Evolutionary conservation across 2,113 vertebrate species (phyloP).

Genomic region (Plectropomus leopardus): DNA sequence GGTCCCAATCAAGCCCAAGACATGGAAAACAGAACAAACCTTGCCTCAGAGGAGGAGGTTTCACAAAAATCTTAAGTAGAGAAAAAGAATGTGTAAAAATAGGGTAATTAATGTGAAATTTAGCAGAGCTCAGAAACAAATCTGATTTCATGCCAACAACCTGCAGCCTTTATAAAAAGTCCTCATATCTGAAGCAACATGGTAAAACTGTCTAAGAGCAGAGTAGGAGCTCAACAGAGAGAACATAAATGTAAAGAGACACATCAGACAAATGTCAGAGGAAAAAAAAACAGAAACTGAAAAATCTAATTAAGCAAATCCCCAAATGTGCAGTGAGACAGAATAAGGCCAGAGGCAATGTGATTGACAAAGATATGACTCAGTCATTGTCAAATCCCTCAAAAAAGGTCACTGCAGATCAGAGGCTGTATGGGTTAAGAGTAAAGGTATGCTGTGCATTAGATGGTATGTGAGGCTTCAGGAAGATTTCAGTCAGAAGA

Average conservation of each 20-base stretch:
- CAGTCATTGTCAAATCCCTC: constrained; percentile 45
- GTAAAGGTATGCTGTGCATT: constrained; percentile 3
- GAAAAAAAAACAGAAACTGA: background rate
- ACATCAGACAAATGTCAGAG: background rate
- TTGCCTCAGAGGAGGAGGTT: background rate
- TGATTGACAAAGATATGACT: constrained; percentile 26
- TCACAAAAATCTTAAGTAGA: background rate
- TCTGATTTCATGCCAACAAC: constrained; percentile 4
- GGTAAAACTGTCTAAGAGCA: background rate
- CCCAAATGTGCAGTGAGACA: background rate
- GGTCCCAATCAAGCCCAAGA: background rate
- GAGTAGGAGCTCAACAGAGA: background rate
- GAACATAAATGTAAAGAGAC: background rate
- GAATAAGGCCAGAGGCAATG: background rate
- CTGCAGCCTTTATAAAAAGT: background rate
- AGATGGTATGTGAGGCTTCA: background rate
- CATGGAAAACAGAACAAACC: background rate
- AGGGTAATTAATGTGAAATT: background rate
- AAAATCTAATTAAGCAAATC: constrained; percentile 24
- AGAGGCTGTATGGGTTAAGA: background rate
- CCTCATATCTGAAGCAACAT: background rate
- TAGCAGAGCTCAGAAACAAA: background rate
- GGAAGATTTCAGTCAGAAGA: background rate
- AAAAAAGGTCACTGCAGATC: background rate
- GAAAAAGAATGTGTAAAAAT: background rate